These are phyloP conservation scores for Planiliza haematocheilus DNA, from an alignment of 2,113 vertebrate genomes.

Conservation along the genomic window DNA sequence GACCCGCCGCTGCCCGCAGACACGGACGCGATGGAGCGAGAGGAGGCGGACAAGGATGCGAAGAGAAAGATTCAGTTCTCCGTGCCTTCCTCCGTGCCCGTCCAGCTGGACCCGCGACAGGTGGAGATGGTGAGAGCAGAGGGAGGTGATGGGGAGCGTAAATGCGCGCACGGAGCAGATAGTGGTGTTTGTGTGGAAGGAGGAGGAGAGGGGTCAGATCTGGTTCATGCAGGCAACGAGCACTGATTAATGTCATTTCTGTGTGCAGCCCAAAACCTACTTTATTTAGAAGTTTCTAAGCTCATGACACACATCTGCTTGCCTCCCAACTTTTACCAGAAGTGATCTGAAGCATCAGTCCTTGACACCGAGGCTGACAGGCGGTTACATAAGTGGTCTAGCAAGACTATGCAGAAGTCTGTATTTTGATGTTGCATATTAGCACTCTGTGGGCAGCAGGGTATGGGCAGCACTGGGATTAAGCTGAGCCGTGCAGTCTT, in stretches of 20 bases:
- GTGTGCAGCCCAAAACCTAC: background rate
- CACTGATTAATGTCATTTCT: background rate
- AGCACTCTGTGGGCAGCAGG: conserved; percentile 34
- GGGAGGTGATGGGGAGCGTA: background rate
- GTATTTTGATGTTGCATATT: conserved; percentile 49
- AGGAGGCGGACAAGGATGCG: conserved; percentile 68
- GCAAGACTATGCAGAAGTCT: conserved; percentile 58
- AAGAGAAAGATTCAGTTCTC: conserved; percentile 92
- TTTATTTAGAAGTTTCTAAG: background rate
- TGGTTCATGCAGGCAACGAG: no score
- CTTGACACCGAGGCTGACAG: conserved; percentile 38
- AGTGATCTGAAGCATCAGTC: conserved; percentile 22
- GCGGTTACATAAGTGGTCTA: conserved; percentile 64
- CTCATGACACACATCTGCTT: background rate
- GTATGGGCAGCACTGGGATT: conserved; percentile 59
- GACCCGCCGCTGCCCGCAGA: conserved; percentile 66
- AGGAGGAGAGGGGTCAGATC: conserved; percentile 15
- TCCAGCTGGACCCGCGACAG: conserved; percentile 91
- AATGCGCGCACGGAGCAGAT: background rate
- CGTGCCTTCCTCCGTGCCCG: conserved; percentile 85
- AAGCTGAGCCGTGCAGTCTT: conserved; percentile 57
- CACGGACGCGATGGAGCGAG: conserved; percentile 65
- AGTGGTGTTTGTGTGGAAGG: background rate
- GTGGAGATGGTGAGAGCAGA: conserved; percentile 90
- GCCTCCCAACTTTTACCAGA: conserved; percentile 6